Evolutionary conservation across 1,140 invertebrate species (phyloP).

Genomic region (Musca vetustissima): DNA sequence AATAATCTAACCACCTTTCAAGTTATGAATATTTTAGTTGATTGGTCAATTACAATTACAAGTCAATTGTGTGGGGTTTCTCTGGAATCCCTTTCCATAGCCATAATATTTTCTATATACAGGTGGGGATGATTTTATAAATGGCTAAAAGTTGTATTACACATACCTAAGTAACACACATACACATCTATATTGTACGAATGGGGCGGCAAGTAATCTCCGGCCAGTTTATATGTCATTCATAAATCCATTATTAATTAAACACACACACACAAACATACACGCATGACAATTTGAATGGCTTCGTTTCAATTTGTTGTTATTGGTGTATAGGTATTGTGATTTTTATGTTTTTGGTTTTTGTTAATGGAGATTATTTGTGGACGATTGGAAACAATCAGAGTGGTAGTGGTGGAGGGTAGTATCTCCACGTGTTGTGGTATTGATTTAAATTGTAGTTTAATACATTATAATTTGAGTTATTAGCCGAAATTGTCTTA

Average conservation of each 20-base stretch:
- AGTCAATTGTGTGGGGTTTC: neutral
- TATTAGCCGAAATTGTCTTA: no score
- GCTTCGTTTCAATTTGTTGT: neutral
- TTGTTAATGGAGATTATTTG: neutral
- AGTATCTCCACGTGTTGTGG: neutral
- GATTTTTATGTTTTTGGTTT: no score
- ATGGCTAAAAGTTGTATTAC: no score
- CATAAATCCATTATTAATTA: constrained; percentile 22
- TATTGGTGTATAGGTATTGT: neutral
- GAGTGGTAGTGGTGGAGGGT: no score
- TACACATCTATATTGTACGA: no score
- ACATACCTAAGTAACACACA: no score
- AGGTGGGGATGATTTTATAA: no score
- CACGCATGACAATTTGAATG: constrained; percentile 16
- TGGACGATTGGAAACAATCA: no score
- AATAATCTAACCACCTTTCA: neutral
- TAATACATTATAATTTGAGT: neutral
- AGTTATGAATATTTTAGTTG: constrained; percentile 22
- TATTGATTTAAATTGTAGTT: constrained; percentile 23
- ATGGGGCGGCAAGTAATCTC: no score
- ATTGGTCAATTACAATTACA: constrained; percentile 24
- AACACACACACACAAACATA: no score
- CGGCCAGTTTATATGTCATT: neutral
- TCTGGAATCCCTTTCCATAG: no score
- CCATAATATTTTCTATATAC: no score